Conservation (phyloP, 2,888 invertebrate species). For the Odontothrips loti region DNA sequence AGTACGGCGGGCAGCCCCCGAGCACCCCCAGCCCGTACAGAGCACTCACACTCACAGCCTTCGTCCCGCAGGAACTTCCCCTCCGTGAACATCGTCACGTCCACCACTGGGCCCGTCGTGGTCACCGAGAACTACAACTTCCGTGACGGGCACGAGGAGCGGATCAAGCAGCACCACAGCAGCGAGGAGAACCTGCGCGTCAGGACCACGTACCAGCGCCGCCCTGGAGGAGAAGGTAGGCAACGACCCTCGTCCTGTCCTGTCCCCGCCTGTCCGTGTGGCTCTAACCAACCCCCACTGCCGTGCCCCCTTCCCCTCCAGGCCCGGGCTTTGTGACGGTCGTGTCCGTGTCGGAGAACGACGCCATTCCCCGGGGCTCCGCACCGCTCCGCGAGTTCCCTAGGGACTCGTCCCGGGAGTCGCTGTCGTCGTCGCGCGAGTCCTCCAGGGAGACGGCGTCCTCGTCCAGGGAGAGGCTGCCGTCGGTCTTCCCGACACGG, state of each 20-base stretch:
- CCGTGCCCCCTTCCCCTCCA: not conserved
- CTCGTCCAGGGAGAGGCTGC: not conserved
- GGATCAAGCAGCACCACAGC: conserved; percentile 24
- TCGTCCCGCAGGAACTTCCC: not conserved
- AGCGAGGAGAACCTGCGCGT: conserved; percentile 17
- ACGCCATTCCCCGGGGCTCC: conserved; percentile 10
- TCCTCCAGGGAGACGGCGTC: not conserved
- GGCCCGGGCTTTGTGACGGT: conserved; percentile 15
- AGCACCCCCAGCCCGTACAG: not conserved
- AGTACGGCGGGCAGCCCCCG: not conserved
- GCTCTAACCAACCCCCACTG: too few relatives aligned
- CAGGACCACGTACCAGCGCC: not conserved
- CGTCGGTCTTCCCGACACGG: not conserved
- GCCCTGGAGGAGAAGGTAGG: not conserved
- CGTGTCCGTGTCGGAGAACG: conserved; percentile 3
- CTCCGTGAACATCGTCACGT: not conserved
- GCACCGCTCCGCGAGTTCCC: conserved; percentile 4
- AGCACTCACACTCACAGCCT: not conserved
- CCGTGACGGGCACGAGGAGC: conserved; percentile 21
- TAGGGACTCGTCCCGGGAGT: not conserved
- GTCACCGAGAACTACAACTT: conserved; percentile 24
- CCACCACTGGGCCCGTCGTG: not conserved
- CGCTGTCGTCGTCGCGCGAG: conserved; percentile 7
- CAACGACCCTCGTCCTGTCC: too few relatives aligned
- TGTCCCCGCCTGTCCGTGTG: too few relatives aligned